Evolutionary conservation across 2,888 invertebrate species (phyloP), one percentile per base, ranked within the genome.

Genomic region (Galerucella nymphaeae): DNA sequence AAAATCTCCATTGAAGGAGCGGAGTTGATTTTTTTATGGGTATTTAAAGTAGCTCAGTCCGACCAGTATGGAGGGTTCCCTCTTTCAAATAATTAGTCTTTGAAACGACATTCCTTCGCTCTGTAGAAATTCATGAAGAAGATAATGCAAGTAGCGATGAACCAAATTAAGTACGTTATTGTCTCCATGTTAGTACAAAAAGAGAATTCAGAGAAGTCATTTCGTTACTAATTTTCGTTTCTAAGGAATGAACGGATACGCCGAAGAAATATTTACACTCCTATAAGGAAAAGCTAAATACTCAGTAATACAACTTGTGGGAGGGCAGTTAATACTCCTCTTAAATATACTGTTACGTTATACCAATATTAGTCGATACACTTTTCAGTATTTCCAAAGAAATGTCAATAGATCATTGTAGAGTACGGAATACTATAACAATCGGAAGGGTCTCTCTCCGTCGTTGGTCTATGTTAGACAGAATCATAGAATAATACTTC

Each of bases 1-100:
- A 59, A 66, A 57, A 62, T 69, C 66, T 65, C 57, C 57, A 57
- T 57, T 66, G 41, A 53, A 53, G 65, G 65, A 65, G 53, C 65
- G 23, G 53, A 65, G 53, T 53, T 16, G 65, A 65, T 65, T 65
- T 65, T 38, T 65, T 65, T 65, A 65, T 66, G 42, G 66, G 38
- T 57, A 57, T 66, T 66, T 66, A 66, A 66, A 66, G 42, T 66
- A 66, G 66, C 57, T 42, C 66, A 66, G 30, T 66, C 42, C 57
- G 61, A 62, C 61, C 42, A 62, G 61, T 62, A 62, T 62, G 61
- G 61, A 62, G 61, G 61, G 42, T 18, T 62, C 42, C 61, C 42
- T 59, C 65, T 42, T 45, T 57, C 66, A 57, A 66, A 66, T 66
- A 66, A 66, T 66, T 66, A 57, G 41, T 41, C 66, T 57, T 66